phyloP scores from a whole-genome alignment of 2,113 vertebrate genomes.

The Empidonax traillii region DNA sequence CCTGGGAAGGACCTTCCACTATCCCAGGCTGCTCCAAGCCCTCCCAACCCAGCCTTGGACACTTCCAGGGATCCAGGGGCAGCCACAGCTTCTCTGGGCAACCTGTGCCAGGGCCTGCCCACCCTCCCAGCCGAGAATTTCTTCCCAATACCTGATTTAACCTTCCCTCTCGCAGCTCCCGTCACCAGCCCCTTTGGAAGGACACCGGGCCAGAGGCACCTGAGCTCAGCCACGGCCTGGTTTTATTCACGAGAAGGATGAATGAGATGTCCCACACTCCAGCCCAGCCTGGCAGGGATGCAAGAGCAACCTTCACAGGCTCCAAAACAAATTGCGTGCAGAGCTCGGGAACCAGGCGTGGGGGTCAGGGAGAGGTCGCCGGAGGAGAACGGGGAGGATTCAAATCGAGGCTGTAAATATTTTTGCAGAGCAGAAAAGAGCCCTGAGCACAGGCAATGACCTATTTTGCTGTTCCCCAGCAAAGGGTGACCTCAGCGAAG shows the following conservation, averaged over 20 bases:
- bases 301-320: not conserved
- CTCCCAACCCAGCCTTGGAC: fast-evolving
- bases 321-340: not conserved
- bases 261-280: slow-evolving; percentile 24
- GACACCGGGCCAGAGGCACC: not conserved
- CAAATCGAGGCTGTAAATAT: slow-evolving; percentile 46
- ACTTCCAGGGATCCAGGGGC: not conserved
- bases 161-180: not conserved
- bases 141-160: not conserved
- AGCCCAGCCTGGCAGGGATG: not conserved
- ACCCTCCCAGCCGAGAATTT: not conserved
- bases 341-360: not conserved
- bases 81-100: not conserved
- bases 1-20: fast-evolving
- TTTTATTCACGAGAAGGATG: slow-evolving; percentile 19
- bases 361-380: not conserved
- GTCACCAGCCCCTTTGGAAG: not conserved
- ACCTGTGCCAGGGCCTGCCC: not conserved
- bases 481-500: not conserved
- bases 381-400: not conserved
- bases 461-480: not conserved
- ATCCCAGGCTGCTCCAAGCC: fast-evolving
- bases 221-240: not conserved
- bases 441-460: slow-evolving; percentile 17
- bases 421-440: slow-evolving; percentile 30